A percentile compares a stretch with the other conserved stretches of the same genome.
Conservation (phyloP, 2,888 invertebrate species). For the Molorchus minor region DNA sequence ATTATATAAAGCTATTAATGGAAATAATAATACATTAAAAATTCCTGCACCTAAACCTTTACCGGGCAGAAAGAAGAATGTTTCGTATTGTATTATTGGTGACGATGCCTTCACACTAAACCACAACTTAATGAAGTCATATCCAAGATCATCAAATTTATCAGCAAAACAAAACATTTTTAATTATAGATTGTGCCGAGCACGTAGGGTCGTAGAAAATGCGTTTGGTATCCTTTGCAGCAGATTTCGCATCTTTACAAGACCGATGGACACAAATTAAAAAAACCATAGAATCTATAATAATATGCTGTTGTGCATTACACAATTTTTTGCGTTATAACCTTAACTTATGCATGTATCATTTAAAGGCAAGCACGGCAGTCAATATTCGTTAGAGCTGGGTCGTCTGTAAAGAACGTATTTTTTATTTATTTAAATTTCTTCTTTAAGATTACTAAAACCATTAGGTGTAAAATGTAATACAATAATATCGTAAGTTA, state of each 20-base stretch:
- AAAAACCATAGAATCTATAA: slow-evolving; percentile 8
- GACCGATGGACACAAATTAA: slow-evolving; percentile 1
- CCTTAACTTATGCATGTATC: too few relatives aligned
- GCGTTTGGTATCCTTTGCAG: background rate
- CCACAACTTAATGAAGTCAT: background rate
- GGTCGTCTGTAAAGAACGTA: too few relatives aligned
- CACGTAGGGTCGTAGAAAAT: background rate
- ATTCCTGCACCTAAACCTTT: slow-evolving; percentile 5
- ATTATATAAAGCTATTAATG: background rate
- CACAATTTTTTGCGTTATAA: background rate
- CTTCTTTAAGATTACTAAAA: too few relatives aligned
- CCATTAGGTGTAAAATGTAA: too few relatives aligned
- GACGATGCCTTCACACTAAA: background rate
- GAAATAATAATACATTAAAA: background rate
- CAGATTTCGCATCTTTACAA: slow-evolving; percentile 8
- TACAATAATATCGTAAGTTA: too few relatives aligned
- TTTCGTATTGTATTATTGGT: slow-evolving; percentile 4
- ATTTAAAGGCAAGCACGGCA: too few relatives aligned
- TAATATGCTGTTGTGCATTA: background rate
- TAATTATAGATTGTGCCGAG: background rate
- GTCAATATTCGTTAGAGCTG: too few relatives aligned
- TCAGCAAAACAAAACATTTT: background rate
- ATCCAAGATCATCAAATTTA: background rate
- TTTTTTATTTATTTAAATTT: too few relatives aligned
- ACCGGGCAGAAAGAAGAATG: background rate